Evolutionary conservation across 2,888 invertebrate genomes (phyloP).

Genomic region (Sarcophaga rosellei): DNA sequence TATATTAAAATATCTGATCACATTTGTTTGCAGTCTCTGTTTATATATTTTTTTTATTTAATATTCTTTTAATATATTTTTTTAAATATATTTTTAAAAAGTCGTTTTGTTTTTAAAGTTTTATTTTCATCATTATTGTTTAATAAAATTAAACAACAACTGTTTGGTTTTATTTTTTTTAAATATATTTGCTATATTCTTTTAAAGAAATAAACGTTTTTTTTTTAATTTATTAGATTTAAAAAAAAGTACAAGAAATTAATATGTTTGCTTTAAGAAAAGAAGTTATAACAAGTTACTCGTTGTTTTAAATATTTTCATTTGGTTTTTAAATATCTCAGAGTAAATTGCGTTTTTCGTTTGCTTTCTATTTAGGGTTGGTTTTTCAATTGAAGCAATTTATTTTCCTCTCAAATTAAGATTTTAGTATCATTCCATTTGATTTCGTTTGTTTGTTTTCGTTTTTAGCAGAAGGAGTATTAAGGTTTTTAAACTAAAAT

Average conservation of each 20-base stretch:
- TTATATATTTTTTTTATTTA: constrained; percentile 75
- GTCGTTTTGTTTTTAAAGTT: constrained; percentile 52
- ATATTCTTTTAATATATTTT: constrained; percentile 59
- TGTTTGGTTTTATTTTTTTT: constrained; percentile 45
- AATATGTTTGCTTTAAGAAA: constrained; percentile 40
- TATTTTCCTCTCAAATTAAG: constrained; percentile 6
- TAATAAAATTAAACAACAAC: constrained; percentile 42
- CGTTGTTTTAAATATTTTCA: constrained; percentile 47
- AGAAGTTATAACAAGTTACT: constrained; percentile 62
- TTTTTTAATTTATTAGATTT: constrained; percentile 22
- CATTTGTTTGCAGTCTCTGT: constrained; percentile 82
- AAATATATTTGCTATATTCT: constrained; percentile 44
- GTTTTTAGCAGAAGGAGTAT: constrained; percentile 42
- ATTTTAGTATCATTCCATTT: constrained; percentile 44
- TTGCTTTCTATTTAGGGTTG: constrained; percentile 72
- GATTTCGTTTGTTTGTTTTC: constrained; percentile 58
- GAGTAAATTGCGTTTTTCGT: constrained; percentile 79
- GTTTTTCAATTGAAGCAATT: constrained; percentile 62
- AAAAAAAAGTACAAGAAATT: constrained; percentile 38
- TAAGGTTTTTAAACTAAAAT: constrained; percentile 9
- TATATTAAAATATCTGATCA: constrained; percentile 81
- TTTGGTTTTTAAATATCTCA: constrained; percentile 33
- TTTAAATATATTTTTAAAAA: constrained; percentile 66
- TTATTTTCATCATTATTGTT: constrained; percentile 52
- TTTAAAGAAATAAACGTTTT: constrained; percentile 30